Base-by-base conservation (phyloP, 2,888 invertebrate genomes). In the Eilema depressum region DNA sequence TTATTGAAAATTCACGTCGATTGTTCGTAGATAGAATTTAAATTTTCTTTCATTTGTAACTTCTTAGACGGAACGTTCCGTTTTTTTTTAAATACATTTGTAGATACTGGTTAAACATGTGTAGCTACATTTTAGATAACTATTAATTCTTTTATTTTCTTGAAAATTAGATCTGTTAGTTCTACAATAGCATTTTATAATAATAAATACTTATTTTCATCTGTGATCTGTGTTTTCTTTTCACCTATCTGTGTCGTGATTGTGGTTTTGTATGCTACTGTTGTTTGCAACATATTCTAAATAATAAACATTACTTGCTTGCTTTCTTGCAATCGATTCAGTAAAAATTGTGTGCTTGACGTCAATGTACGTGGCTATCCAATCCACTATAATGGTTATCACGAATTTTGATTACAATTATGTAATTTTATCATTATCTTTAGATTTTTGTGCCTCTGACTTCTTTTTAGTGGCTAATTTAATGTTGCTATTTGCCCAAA, bases 141-240 rank as follows among this genome's bases (percentile, higher is more conserved):
- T 47, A 25, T 56, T 63, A 23, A 25, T 33, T 25, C 8, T 63
- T 7, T 25, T 33, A 5, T 37, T 66, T 63, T 69, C 53, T 70
- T 76, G 47, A 26, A 28, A 73, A 67, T 65, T 33, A 70, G 62
- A 70, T 73, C 72, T 63, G 14, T n/a, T 61, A 68, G 61, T n/a
- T 70, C 41, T 71, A 71, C 75, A 14, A 7, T 25, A 25, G 70
- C 69, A 68, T 71, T 60, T 70, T 63, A 82, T 53, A 53, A 53
- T n/a, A 66, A 79, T 82, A 84, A 82, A 82, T 77, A 68, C 79
- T 69, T 71, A 71, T 70, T 71, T 23, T 70, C 72, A 69, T 77
- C 71, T 77, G 57, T 79, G 63, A 66, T 75, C 68, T 79, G 82
- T 81, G 83, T 83, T 82, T 82, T 81, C 79, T 77, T 82, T 78